Evolutionary conservation across 2,888 invertebrate genomes (phyloP).

Genomic region (Latrodectus hesperus): DNA sequence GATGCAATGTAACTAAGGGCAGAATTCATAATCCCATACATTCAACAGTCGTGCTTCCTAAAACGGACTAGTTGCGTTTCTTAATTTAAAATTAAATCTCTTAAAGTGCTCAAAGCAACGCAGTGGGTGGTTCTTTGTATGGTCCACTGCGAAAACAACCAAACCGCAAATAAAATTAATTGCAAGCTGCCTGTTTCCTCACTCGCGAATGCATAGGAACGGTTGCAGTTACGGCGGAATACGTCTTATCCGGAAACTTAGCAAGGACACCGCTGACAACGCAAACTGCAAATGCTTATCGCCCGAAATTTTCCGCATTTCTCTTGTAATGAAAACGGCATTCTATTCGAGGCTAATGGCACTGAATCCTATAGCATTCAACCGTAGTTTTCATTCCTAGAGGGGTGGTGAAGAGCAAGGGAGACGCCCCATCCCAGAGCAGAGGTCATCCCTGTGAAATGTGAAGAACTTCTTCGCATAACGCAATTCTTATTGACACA

Average conservation of each 20-base stretch:
- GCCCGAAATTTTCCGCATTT: conserved; percentile 40
- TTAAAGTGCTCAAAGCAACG: no score
- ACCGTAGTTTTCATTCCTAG: not conserved
- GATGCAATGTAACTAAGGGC: no score
- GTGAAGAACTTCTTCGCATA: no score
- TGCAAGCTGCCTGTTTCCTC: not conserved
- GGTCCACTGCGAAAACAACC: conserved; percentile 1
- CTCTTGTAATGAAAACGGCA: conserved; percentile 43
- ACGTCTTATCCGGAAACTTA: not conserved
- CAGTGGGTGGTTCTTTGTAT: not conserved
- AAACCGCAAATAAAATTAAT: conserved; percentile 31
- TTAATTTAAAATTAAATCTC: no score
- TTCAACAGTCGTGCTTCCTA: no score
- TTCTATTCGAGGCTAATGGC: conserved; percentile 36
- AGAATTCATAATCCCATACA: no score
- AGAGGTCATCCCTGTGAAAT: no score
- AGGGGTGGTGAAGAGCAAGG: no score
- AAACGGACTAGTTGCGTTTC: no score
- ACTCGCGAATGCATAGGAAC: conserved; percentile 19
- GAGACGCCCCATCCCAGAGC: no score
- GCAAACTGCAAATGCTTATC: not conserved
- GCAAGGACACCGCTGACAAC: not conserved
- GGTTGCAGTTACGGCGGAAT: conserved; percentile 8
- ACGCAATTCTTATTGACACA: no score
- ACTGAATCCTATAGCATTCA: not conserved